These are phyloP conservation scores for Hydropotes inermis DNA, from an alignment of 2,113 vertebrate species.

Conservation along the genomic window DNA sequence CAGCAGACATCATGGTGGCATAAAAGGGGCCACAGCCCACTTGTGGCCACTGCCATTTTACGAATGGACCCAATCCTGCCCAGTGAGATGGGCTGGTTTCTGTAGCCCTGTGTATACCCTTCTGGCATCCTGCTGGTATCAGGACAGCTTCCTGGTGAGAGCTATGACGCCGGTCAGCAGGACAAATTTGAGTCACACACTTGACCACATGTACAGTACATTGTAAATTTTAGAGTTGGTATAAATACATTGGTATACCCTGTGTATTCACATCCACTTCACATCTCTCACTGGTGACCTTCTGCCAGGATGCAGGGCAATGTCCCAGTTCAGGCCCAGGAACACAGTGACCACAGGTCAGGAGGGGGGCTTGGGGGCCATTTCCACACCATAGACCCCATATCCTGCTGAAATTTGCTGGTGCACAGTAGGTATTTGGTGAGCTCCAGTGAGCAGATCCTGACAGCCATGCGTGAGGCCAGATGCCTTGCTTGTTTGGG, in stretches of 20 bases:
- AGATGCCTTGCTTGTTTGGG: background rate
- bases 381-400: background rate
- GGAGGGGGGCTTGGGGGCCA: fast-evolving
- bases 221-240: background rate
- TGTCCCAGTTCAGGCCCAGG: fast-evolving
- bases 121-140: conserved; percentile 18
- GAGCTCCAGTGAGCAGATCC: background rate
- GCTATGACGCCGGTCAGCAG: background rate
- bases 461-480: fast-evolving
- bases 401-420: background rate
- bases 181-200: background rate
- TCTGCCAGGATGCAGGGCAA: background rate
- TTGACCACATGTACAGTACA: background rate
- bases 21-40: background rate
- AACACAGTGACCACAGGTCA: fast-evolving
- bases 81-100: conserved; percentile 13
- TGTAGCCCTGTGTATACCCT: conserved; percentile 44
- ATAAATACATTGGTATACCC: background rate
- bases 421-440: fast-evolving
- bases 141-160: conserved; percentile 36
- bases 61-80: conserved; percentile 26
- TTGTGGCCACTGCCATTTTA: background rate
- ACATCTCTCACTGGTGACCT: background rate
- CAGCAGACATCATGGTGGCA: conserved; percentile 38
- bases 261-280: background rate